These are phyloP conservation scores for Apodemus sylvaticus DNA, from an alignment of 2,113 vertebrate species.

Conservation along the genomic window DNA sequence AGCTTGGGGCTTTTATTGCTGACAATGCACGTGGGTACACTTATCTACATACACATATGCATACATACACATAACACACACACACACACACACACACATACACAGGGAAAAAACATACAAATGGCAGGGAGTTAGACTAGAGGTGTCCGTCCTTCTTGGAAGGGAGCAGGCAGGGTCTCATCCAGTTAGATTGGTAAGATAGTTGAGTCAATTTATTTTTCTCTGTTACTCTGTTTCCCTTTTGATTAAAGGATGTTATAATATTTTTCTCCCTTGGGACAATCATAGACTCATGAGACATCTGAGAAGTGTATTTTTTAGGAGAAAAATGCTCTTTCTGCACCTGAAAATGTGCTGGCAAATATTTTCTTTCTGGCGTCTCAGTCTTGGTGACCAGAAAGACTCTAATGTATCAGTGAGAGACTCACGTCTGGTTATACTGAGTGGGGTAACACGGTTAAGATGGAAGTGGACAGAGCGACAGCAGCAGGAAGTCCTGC, in stretches of 20 bases:
- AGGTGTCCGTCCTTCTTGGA: neutral
- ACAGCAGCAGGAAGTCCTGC: too few relatives aligned
- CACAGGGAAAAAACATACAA: neutral
- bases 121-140: neutral
- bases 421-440: neutral
- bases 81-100: neutral
- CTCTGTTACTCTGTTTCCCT: conserved; percentile 44
- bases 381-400: neutral
- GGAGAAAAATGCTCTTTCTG: conserved; percentile 38
- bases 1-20: too few relatives aligned
- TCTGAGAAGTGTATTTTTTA: conserved; percentile 52
- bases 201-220: conserved; percentile 27
- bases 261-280: neutral
- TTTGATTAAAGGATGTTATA: neutral
- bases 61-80: neutral
- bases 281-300: conserved; percentile 46
- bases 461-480: neutral
- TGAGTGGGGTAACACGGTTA: too few relatives aligned
- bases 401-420: neutral
- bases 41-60: neutral
- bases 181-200: neutral
- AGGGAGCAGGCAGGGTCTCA: neutral
- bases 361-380: conserved; percentile 29
- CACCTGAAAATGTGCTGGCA: neutral
- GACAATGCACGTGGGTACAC: neutral